A percentile compares a stretch with the other conserved stretches of the same genome.
These are phyloP conservation scores for Orcinus orca DNA, from an alignment of 2,113 vertebrate genomes.

Conservation along the genomic window DNA sequence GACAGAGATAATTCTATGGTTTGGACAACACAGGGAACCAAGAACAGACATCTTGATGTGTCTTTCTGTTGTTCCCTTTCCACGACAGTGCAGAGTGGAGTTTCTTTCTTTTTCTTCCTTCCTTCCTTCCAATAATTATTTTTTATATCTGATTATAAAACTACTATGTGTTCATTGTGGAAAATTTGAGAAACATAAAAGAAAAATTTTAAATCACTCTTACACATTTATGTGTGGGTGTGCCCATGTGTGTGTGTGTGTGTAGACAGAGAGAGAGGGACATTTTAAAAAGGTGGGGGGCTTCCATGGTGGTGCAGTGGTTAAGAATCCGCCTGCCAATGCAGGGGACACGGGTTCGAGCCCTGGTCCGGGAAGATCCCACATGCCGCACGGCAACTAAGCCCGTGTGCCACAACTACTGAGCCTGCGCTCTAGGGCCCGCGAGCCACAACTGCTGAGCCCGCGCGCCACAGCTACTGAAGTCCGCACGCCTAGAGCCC, in stretches of 20 bases:
- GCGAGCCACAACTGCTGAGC: too few relatives aligned
- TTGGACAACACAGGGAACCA: neutral
- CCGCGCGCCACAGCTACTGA: too few relatives aligned
- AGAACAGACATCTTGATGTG: neutral
- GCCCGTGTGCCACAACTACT: too few relatives aligned
- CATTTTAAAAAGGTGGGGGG: neutral
- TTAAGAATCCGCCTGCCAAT: neutral
- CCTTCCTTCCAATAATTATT: neutral
- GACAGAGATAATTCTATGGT: neutral
- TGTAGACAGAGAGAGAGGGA: neutral
- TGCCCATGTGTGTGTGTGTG: too few relatives aligned
- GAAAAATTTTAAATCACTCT: neutral
- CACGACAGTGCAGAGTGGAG: neutral
- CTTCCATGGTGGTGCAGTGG: neutral
- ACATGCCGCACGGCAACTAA: neutral
- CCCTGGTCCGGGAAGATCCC: neutral
- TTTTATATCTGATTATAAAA: neutral
- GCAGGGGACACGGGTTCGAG: neutral
- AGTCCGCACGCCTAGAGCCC: too few relatives aligned
- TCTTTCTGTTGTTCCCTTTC: neutral
- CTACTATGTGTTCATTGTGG: neutral
- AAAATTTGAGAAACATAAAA: neutral
- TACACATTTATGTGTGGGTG: neutral
- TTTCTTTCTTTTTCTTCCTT: neutral
- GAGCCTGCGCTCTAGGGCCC: too few relatives aligned